Evolutionary conservation across 1,140 invertebrate species (phyloP).

Genomic region (Phocides pigmalion): DNA sequence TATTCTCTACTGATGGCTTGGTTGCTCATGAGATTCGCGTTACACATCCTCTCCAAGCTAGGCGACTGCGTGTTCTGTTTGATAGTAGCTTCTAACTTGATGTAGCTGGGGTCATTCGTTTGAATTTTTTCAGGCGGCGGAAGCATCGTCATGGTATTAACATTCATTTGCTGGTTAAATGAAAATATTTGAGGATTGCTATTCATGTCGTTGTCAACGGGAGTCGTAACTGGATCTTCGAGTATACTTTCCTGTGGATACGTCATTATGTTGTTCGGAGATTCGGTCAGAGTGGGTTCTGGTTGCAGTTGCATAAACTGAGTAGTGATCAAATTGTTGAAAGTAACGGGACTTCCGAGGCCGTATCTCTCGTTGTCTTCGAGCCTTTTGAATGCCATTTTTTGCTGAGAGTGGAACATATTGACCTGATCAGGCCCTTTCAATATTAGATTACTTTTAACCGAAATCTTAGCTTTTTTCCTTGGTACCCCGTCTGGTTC

Average conservation of each 20-base stretch:
- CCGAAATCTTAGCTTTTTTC: constrained; percentile 82
- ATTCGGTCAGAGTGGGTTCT: constrained; percentile 62
- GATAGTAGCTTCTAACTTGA: constrained; percentile 73
- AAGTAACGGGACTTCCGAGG: constrained; percentile 66
- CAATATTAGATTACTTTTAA: constrained; percentile 80
- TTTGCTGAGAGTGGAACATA: constrained; percentile 78
- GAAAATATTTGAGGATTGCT: constrained; percentile 70
- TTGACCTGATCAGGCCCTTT: constrained; percentile 80
- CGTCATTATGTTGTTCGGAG: constrained; percentile 61
- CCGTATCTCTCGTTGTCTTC: constrained; percentile 74
- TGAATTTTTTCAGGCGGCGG: constrained; percentile 65
- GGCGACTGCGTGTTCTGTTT: constrained; percentile 79
- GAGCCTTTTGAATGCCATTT: constrained; percentile 74
- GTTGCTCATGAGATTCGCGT: constrained; percentile 64
- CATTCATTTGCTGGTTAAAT: constrained; percentile 72
- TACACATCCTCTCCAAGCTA: constrained; percentile 75
- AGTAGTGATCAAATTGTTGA: constrained; percentile 74
- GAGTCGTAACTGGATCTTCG: constrained; percentile 55
- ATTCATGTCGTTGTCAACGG: constrained; percentile 59
- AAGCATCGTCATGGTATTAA: constrained; percentile 63
- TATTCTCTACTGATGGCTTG: constrained; percentile 66
- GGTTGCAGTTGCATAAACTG: constrained; percentile 76
- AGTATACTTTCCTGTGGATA: constrained; percentile 66
- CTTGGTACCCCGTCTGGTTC: constrained; percentile 67
- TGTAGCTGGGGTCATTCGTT: constrained; percentile 72